These are phyloP conservation scores for Ditylenchus dipsaci DNA, from an alignment of 1,140 invertebrate genomes.

Conservation along the genomic window DNA sequence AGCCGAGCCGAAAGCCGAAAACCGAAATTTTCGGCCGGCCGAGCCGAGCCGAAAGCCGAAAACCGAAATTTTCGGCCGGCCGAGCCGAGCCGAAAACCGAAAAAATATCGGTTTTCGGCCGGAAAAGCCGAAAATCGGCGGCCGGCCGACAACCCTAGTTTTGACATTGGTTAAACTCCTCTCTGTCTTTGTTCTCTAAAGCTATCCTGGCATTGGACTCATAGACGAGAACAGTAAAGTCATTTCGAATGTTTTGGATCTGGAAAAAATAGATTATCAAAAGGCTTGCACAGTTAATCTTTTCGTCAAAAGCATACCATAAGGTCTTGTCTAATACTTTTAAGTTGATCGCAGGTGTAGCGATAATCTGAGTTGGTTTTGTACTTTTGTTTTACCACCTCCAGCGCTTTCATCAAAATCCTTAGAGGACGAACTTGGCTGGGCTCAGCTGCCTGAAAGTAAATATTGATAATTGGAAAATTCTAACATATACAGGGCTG, in stretches of 20 bases:
- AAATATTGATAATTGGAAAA: too few species aligned
- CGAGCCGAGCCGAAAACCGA: too few species aligned
- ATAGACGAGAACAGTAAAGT: slow-evolving; percentile 91
- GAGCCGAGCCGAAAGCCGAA: too few species aligned
- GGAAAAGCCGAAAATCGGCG: too few species aligned
- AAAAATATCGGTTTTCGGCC: too few species aligned
- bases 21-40: too few species aligned
- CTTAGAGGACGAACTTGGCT: slow-evolving; percentile 35
- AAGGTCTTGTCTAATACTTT: slow-evolving; percentile 95
- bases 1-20: too few species aligned
- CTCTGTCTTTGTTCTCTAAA: slow-evolving; percentile 91
- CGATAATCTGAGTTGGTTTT: slow-evolving; percentile 26
- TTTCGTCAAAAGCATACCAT: slow-evolving; percentile 66
- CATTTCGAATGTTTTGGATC: slow-evolving; percentile 88
- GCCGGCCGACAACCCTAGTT: too few species aligned
- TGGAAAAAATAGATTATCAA: slow-evolving; percentile 54
- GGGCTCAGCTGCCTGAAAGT: slow-evolving; percentile 34
- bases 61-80: too few species aligned
- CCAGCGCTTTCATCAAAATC: slow-evolving; percentile 26
- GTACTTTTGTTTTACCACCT: slow-evolving; percentile 41
- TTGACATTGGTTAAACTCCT: slow-evolving; percentile 98
- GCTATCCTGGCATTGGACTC: slow-evolving; percentile 95
- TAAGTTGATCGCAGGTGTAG: slow-evolving; percentile 75
- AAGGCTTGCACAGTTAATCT: not conserved
- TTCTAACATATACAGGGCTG: too few species aligned